phyloP scores from a whole-genome alignment of 2,797 vertebrate genomes.

The Betta splendens region DNA sequence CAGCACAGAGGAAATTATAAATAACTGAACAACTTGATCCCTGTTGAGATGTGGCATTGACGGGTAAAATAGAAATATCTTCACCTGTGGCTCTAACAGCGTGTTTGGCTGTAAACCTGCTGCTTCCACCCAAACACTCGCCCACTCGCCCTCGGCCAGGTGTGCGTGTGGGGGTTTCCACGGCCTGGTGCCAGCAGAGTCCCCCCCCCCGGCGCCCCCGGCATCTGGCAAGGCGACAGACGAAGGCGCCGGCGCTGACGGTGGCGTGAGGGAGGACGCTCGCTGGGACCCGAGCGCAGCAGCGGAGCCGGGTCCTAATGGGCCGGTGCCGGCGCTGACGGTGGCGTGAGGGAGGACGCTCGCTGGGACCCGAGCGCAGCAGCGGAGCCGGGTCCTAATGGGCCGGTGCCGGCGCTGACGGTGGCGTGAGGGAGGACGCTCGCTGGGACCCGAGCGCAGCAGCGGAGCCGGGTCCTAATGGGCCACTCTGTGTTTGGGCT shows the following conservation, averaged over 20 bases:
- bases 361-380: slow-evolving; percentile 31
- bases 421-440: background rate
- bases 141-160: slow-evolving; percentile 28
- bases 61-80: slow-evolving; percentile 12
- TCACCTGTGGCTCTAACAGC: slow-evolving; percentile 22
- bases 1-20: no score
- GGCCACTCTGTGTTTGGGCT: no score
- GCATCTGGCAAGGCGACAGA: slow-evolving; percentile 71
- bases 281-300: slow-evolving; percentile 31
- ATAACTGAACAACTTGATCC: no score
- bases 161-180: slow-evolving; percentile 51
- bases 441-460: slow-evolving; percentile 31
- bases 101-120: slow-evolving; percentile 21
- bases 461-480: slow-evolving; percentile 32
- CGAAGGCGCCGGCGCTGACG: slow-evolving; percentile 17
- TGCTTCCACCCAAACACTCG: slow-evolving; percentile 39
- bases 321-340: slow-evolving; percentile 35
- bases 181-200: slow-evolving; percentile 45
- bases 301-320: slow-evolving; percentile 32
- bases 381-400: slow-evolving; percentile 32
- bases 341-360: background rate
- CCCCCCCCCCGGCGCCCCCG: slow-evolving; percentile 12
- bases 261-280: background rate
- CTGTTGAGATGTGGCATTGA: background rate
- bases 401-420: slow-evolving; percentile 35